Evolutionary conservation across 2,888 invertebrate species (phyloP).

Genomic region (Pachycephus smyrnensis): DNA sequence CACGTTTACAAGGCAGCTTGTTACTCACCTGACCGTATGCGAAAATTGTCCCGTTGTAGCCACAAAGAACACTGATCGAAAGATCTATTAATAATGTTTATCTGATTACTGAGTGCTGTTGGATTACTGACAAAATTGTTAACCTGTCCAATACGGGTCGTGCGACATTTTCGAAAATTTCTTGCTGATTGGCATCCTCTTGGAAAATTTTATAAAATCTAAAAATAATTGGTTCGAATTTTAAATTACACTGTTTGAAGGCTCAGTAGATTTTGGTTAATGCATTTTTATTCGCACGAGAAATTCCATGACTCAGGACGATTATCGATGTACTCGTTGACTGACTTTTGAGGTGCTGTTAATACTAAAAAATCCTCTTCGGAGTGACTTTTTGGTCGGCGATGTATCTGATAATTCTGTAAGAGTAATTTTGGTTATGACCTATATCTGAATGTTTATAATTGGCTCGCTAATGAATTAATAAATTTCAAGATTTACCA

Average conservation of each 20-base stretch:
- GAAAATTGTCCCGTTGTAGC: constrained; percentile 72
- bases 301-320: constrained; percentile 55
- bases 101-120: constrained; percentile 6
- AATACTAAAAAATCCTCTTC: constrained; percentile 48
- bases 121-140: not conserved
- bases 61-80: constrained; percentile 66
- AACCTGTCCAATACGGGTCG: constrained; percentile 69
- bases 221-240: constrained; percentile 25
- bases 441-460: not conserved
- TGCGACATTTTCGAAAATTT: constrained; percentile 67
- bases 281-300: constrained; percentile 37
- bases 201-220: constrained; percentile 69
- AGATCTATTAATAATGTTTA: constrained; percentile 26
- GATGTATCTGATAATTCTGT: constrained; percentile 47
- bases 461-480: not conserved
- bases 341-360: constrained; percentile 31
- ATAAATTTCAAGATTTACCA: constrained; percentile 27
- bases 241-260: not conserved
- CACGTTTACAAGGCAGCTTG: not conserved
- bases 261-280: too few relatives aligned
- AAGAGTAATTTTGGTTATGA: not conserved
- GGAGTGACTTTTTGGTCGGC: constrained; percentile 41
- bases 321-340: constrained; percentile 48
- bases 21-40: constrained; percentile 70
- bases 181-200: constrained; percentile 59